Conservation (phyloP, 2,888 invertebrate species). For the Eupithecia pulchellata region DNA sequence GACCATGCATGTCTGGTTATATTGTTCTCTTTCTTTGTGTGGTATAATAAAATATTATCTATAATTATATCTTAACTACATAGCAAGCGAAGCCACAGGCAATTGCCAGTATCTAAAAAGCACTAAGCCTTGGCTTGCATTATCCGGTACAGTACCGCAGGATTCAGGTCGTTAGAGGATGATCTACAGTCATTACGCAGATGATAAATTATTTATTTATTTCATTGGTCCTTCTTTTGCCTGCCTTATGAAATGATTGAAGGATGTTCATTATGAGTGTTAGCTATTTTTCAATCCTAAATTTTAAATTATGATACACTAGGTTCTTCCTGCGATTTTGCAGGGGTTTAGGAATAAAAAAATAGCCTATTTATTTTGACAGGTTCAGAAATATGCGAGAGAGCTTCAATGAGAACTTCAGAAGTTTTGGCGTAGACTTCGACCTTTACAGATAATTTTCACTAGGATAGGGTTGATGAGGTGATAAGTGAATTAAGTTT, state of each 20-base stretch:
- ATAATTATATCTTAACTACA: too few species aligned
- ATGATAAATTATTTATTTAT: too few species aligned
- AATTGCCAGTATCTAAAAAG: background rate
- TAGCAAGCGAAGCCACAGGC: background rate
- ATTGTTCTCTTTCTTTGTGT: too few species aligned
- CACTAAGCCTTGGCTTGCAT: background rate
- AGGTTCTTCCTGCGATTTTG: background rate
- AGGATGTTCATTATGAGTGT: background rate
- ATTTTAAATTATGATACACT: background rate
- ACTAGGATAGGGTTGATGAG: background rate
- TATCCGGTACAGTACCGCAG: conserved; percentile 11
- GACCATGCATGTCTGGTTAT: too few species aligned
- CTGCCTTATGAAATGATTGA: conserved; percentile 15
- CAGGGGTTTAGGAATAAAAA: background rate
- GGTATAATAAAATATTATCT: too few species aligned
- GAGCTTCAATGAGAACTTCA: background rate
- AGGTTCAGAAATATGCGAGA: background rate
- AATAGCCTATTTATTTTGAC: background rate
- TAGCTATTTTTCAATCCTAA: background rate
- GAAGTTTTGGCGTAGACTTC: background rate
- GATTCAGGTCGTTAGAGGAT: conserved; percentile 13
- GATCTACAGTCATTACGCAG: conserved; percentile 24
- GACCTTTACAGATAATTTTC: background rate
- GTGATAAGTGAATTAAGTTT: background rate
- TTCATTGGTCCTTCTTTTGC: conserved; percentile 29